A percentile compares a stretch with the other conserved stretches of the same genome.
Evolutionary conservation across 2,888 invertebrate species (phyloP).

Genomic region (Callyntrura sp.): DNA sequence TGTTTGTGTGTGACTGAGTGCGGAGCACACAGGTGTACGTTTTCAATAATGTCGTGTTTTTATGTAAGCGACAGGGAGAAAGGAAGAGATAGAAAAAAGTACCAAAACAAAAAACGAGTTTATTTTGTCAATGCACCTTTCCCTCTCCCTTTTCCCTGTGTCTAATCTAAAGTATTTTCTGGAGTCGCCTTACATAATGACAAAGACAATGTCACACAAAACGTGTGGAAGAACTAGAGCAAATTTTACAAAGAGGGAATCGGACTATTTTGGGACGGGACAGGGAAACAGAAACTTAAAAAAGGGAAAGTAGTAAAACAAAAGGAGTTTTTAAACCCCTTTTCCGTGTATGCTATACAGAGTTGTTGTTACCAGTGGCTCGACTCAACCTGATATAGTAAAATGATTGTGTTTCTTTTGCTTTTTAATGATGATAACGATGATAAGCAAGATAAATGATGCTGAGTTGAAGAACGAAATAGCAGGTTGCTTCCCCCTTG

Average conservation of each 20-base stretch:
- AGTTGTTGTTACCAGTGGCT: neutral
- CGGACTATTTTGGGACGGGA: neutral
- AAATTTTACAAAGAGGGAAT: neutral
- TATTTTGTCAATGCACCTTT: conserved; percentile 47
- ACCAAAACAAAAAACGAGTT: conserved; percentile 11
- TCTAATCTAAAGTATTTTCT: neutral
- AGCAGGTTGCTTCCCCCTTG: neutral
- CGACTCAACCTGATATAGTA: conserved; percentile 34
- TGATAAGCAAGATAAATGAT: conserved; percentile 50
- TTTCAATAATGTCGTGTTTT: conserved; percentile 53
- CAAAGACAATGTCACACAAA: neutral
- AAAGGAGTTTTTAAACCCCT: conserved; percentile 7
- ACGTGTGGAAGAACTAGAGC: neutral
- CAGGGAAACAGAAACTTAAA: neutral
- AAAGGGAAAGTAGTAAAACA: neutral
- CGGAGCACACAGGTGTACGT: conserved; percentile 63
- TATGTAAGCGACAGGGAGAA: neutral
- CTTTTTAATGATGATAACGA: conserved; percentile 46
- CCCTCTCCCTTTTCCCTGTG: neutral
- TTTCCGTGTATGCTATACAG: neutral
- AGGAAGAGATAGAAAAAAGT: neutral
- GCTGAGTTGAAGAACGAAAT: conserved; percentile 2
- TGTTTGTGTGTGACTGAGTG: conserved; percentile 39
- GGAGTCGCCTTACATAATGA: conserved; percentile 15
- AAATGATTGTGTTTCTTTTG: conserved; percentile 11